Percentiles rank a stretch among this genome's conserved stretches.
Evolutionary conservation across 2,113 vertebrate genomes (phyloP).

Genomic region (Plotosus lineatus): DNA sequence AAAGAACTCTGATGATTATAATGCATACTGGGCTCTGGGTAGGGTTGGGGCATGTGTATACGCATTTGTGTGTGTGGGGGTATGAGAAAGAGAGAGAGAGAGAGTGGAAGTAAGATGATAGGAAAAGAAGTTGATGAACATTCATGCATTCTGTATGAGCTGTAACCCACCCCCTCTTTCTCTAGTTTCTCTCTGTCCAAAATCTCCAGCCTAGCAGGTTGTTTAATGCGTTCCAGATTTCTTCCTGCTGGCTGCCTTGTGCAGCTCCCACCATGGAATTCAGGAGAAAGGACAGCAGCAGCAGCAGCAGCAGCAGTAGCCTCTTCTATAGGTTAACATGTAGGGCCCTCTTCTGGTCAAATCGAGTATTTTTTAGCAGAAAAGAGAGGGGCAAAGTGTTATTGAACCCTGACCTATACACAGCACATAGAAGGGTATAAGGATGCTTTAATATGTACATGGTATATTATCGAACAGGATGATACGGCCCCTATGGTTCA

Average conservation of each 20-base stretch:
- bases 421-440: neutral
- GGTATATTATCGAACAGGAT: no score
- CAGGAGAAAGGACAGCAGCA: conserved; percentile 63
- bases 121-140: conserved; percentile 64
- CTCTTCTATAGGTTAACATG: conserved; percentile 49
- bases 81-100: conserved; percentile 10
- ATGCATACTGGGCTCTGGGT: neutral
- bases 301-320: conserved; percentile 52
- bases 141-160: conserved; percentile 65
- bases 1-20: neutral
- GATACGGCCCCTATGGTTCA: no score
- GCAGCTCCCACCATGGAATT: conserved; percentile 72
- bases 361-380: neutral
- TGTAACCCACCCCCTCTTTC: conserved; percentile 58
- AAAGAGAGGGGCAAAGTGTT: neutral
- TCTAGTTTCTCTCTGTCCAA: conserved; percentile 38
- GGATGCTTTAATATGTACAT: no score
- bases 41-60: conserved; percentile 16
- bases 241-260: conserved; percentile 61
- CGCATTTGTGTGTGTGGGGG: conserved; percentile 32
- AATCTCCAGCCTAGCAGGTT: conserved; percentile 70
- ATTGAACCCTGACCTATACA: neutral
- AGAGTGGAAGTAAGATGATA: conserved; percentile 45
- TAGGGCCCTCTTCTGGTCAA: conserved; percentile 67
- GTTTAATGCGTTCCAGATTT: conserved; percentile 81